phyloP scores from a whole-genome alignment of 2,888 invertebrate species.

The Dryococelus australis region DNA sequence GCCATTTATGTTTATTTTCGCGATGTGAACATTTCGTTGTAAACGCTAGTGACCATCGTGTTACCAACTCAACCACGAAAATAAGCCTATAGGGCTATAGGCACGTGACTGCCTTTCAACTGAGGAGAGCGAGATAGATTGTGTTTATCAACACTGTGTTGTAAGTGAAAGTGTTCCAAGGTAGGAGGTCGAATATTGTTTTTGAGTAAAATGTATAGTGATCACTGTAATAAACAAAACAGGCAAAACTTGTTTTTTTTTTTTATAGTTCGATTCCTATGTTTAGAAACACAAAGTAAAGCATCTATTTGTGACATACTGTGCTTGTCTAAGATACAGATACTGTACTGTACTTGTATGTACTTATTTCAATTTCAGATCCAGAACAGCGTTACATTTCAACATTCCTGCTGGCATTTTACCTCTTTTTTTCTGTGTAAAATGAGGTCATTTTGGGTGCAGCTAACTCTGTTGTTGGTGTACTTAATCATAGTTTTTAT shows the following conservation, averaged over 20 bases:
- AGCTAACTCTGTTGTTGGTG: conserved; percentile 48
- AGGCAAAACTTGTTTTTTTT: too few species aligned
- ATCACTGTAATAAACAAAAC: too few species aligned
- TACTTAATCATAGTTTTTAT: conserved; percentile 51
- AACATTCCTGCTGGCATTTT: not conserved
- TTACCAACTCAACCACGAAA: too few species aligned
- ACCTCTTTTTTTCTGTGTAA: conserved; percentile 21
- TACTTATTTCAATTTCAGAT: not conserved
- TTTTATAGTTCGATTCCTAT: too few species aligned
- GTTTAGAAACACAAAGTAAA: too few species aligned
- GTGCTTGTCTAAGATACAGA: not conserved
- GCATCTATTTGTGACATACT: not conserved
- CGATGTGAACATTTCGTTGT: too few species aligned
- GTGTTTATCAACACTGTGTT: not conserved
- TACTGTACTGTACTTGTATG: not conserved
- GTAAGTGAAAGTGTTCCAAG: not conserved
- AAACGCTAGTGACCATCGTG: too few species aligned
- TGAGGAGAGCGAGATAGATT: not conserved
- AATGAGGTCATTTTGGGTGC: conserved; percentile 50
- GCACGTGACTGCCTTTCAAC: not conserved
- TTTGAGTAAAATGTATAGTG: too few species aligned
- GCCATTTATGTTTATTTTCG: too few species aligned
- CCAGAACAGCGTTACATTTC: not conserved
- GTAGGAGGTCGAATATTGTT: not conserved
- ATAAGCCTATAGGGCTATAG: too few species aligned